Evolutionary conservation across 2,113 vertebrate species (phyloP).

Genomic region (Scytalopus superciliaris): DNA sequence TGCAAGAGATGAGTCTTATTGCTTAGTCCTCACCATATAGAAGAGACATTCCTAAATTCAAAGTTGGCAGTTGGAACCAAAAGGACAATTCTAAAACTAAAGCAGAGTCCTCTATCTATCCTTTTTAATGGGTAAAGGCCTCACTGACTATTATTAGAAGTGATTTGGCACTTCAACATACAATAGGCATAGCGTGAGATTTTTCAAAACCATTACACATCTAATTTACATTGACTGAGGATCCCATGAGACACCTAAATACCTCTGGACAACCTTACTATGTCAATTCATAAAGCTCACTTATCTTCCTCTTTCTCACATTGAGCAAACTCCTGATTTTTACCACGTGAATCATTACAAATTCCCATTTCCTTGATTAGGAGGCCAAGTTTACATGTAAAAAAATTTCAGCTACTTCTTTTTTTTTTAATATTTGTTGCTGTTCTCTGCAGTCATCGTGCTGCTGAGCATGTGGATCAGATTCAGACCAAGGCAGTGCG

Average conservation of each 20-base stretch:
- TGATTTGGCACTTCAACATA: background rate
- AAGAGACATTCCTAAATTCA: background rate
- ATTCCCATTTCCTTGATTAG: background rate
- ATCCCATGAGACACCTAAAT: constrained; percentile 15
- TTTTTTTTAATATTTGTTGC: background rate
- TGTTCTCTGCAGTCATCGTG: background rate
- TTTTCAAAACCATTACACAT: constrained; percentile 33
- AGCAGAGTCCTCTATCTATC: background rate
- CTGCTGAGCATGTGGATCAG: background rate
- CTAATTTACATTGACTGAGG: constrained; percentile 44
- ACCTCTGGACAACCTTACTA: background rate
- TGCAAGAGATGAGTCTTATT: background rate
- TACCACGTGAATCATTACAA: background rate
- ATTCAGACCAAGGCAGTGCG: background rate
- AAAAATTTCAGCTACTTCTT: background rate
- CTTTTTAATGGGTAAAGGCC: background rate
- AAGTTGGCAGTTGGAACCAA: background rate
- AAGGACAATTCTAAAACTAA: background rate
- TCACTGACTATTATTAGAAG: background rate
- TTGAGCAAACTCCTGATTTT: background rate
- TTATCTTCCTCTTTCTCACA: background rate
- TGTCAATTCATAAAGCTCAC: constrained; percentile 14
- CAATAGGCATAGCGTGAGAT: background rate
- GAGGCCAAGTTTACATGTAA: background rate
- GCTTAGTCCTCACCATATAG: background rate